A percentile compares a stretch with the other conserved stretches of the same genome.
Conservation (phyloP, 2,888 invertebrate species). For the Macropis europaea region DNA sequence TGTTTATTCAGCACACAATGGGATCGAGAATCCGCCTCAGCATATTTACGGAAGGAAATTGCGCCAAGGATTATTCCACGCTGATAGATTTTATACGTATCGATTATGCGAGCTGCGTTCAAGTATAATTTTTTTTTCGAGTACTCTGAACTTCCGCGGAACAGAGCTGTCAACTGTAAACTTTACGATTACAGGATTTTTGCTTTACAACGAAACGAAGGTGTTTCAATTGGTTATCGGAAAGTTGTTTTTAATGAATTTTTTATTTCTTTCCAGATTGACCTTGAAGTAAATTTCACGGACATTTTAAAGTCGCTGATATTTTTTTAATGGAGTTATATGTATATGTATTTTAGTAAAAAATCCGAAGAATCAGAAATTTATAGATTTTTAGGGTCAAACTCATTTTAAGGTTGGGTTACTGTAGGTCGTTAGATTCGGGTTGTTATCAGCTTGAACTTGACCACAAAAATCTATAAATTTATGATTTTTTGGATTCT, state of each 20-base stretch:
- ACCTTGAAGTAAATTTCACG: too few species aligned
- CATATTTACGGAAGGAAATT: conserved; percentile 15
- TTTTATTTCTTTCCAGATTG: too few species aligned
- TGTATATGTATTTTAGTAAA: too few species aligned
- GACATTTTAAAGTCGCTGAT: too few species aligned
- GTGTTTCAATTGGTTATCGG: neutral
- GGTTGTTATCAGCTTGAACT: too few species aligned
- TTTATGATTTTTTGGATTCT: too few species aligned
- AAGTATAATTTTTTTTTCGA: neutral
- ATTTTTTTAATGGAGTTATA: too few species aligned
- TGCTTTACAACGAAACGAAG: neutral
- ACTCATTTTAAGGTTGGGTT: too few species aligned
- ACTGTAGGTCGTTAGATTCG: too few species aligned
- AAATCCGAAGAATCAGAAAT: too few species aligned
- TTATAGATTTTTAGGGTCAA: too few species aligned
- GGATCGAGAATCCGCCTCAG: neutral
- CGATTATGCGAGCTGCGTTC: conserved; percentile 11
- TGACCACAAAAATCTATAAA: too few species aligned
- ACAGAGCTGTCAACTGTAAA: neutral
- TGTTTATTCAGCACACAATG: conserved; percentile 2
- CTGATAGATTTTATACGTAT: conserved; percentile 15
- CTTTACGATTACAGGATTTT: neutral
- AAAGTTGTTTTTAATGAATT: neutral
- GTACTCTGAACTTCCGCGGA: neutral
- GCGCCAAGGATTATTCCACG: conserved; percentile 12